Evolutionary conservation across 2,113 vertebrate species (phyloP).

Genomic region (Anarrhichthys ocellatus): DNA sequence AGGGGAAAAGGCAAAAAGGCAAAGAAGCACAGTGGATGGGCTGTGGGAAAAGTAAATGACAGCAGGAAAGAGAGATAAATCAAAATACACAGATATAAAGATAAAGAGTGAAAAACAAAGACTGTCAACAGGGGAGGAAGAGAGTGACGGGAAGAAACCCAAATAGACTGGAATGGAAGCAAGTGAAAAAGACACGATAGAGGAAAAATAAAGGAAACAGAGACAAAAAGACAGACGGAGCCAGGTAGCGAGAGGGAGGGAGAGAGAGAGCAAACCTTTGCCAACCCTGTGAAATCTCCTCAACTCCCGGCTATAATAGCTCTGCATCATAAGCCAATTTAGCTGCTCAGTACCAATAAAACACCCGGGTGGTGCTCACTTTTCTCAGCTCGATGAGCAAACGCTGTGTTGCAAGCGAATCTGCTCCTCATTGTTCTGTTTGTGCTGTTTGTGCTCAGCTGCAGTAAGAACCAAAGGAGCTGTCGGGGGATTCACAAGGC

Average conservation of each 20-base stretch:
- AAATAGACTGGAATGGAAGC: constrained; percentile 9
- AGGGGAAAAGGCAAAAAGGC: neutral
- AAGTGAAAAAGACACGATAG: constrained; percentile 3
- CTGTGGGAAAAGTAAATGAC: neutral
- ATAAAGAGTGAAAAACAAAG: neutral
- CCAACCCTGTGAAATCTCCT: constrained; percentile 60
- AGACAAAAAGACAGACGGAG: constrained; percentile 26
- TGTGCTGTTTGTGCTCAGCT: constrained; percentile 35
- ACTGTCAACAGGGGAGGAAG: neutral
- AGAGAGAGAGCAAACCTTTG: constrained; percentile 25
- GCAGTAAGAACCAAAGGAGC: neutral
- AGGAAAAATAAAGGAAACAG: constrained; percentile 3
- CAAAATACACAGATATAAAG: neutral
- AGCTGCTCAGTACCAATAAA: constrained; percentile 69
- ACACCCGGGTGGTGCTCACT: constrained; percentile 68
- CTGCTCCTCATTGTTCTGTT: constrained; percentile 57
- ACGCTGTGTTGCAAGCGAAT: constrained; percentile 34
- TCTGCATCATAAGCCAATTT: constrained; percentile 66
- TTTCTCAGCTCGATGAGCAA: constrained; percentile 47
- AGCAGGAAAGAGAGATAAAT: constrained; percentile 21
- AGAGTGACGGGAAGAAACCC: constrained; percentile 11
- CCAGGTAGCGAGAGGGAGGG: constrained; percentile 8
- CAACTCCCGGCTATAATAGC: constrained; percentile 64
- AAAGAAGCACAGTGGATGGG: neutral
- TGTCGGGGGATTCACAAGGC: neutral